Conservation (phyloP, 2,113 vertebrate genomes). For the Hiodon alosoides region DNA sequence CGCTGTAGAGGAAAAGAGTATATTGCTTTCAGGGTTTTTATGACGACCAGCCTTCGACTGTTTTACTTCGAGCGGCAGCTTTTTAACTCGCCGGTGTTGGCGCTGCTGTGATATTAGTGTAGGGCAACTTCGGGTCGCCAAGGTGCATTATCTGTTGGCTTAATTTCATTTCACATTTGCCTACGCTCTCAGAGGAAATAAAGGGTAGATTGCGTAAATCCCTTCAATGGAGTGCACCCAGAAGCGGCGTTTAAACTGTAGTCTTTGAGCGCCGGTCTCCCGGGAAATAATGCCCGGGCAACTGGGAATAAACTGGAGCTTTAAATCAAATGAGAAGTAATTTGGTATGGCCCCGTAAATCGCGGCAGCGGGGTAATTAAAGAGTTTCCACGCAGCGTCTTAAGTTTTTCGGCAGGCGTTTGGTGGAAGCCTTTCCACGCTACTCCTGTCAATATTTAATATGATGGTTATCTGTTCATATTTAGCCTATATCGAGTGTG, state of each 20-base stretch:
- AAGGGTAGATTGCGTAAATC: slow-evolving; percentile 48
- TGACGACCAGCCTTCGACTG: too few species aligned
- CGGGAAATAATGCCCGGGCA: slow-evolving; percentile 46
- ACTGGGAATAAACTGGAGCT: slow-evolving; percentile 39
- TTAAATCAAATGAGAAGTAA: slow-evolving; percentile 39
- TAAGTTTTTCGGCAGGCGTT: slow-evolving; percentile 1
- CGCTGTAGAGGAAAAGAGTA: too few species aligned
- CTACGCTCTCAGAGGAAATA: slow-evolving; percentile 54
- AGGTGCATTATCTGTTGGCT: slow-evolving; percentile 9
- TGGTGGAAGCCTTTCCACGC: background rate
- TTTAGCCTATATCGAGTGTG: background rate
- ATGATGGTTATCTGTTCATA: background rate
- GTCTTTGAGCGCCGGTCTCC: slow-evolving; percentile 42
- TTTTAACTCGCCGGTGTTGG: too few species aligned
- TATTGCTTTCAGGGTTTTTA: too few species aligned
- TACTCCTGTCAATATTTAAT: background rate
- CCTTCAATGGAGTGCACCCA: slow-evolving; percentile 14
- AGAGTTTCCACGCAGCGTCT: background rate
- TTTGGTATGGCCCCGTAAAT: slow-evolving; percentile 33
- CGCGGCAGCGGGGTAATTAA: slow-evolving; percentile 33
- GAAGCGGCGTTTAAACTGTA: slow-evolving; percentile 38
- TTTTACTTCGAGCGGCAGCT: too few species aligned
- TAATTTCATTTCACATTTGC: slow-evolving; percentile 49
- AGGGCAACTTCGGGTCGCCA: slow-evolving; percentile 7
- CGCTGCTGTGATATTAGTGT: background rate